Conservation (phyloP, 2,113 vertebrate genomes). For the Eurypyga helias region DNA sequence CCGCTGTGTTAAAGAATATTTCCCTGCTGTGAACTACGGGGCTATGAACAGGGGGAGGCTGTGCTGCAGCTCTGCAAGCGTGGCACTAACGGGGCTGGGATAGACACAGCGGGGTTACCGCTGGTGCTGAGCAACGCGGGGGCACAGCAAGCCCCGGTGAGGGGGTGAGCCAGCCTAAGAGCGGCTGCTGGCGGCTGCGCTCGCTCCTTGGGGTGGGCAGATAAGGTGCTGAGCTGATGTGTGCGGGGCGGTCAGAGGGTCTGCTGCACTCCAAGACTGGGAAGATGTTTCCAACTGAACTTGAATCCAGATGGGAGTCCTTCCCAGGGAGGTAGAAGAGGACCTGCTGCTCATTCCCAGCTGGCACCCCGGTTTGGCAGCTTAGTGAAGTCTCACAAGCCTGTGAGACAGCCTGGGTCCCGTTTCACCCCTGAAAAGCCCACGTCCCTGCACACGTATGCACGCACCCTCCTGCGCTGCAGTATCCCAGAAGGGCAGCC, state of each 20-base stretch:
- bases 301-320: neutral
- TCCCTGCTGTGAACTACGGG: neutral
- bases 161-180: no score
- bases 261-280: neutral
- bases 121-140: neutral
- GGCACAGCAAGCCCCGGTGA: neutral
- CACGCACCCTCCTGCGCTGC: neutral
- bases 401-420: neutral
- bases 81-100: neutral
- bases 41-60: neutral
- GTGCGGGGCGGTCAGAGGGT: fast-evolving
- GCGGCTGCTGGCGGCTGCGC: neutral
- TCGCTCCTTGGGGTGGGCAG: neutral
- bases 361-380: neutral
- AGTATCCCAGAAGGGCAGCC: neutral
- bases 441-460: fast-evolving
- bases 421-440: neutral
- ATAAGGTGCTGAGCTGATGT: neutral
- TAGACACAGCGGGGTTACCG: neutral
- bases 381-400: neutral
- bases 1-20: neutral
- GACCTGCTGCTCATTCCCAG: neutral
- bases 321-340: neutral
- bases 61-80: neutral
- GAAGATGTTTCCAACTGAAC: neutral